Evolutionary conservation across 2,113 vertebrate species (phyloP), one percentile per base, ranked within the genome.

Genomic region (Odontesthes bonariensis): DNA sequence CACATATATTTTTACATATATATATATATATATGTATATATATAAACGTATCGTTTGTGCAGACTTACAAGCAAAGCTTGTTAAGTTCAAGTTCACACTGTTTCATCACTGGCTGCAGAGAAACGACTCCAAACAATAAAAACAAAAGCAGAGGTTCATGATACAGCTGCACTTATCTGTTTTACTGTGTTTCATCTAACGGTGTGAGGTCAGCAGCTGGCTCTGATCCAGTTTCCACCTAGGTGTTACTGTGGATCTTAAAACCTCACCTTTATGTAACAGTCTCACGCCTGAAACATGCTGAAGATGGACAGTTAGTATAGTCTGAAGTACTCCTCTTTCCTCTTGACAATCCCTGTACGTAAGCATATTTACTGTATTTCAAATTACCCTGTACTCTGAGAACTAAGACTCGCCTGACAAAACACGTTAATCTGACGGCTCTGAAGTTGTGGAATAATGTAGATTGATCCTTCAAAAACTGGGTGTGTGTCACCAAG

Each of bases 261-360:
- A 84, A 79, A 81, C 58, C 69, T 77, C 73, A 74, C 61, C 20
- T 80, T 77, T 57, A 54, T 77, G 53, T 78, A 47, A 58, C 85
- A 78, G 85, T 23, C 51, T 88, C 61, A 75, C 76, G 81, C 62
- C 59, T 75, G 46, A 69, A 64, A 61, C 53, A 52, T 49, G 46
- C 14, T 42, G 40, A 3, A 44, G 12, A 44, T 7, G 46, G 46
- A 49, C 44, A 46, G 44, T 46, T 17, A 17, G 44, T 14, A 14
- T 17, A 16, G 12, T 5, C 19, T 13, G 6, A 38, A 49, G 13
- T 14, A 17, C 46, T 49, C 4, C 6, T 49, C 19, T 19, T 49
- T 38, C 5, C 35, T 38, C 5, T 3, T 38, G 10, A 38, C 35
- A 38, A 7, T 38, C 6, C 2, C 35, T 38, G 35, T 7, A 38